Evolutionary conservation across 1,140 invertebrate species (phyloP).

Genomic region (Heterodera schachtii): DNA sequence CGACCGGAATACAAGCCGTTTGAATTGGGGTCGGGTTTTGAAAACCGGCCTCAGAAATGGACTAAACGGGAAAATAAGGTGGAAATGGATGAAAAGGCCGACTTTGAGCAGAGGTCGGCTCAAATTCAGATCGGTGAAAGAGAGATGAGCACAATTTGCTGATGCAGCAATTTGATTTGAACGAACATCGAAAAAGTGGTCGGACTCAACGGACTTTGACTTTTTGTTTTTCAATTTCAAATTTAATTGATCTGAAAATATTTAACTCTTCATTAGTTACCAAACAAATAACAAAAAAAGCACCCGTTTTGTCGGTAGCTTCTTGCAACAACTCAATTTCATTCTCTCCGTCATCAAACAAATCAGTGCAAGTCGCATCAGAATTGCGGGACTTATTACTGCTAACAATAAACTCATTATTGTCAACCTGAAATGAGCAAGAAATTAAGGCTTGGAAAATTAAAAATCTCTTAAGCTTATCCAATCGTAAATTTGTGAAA

Average conservation of each 20-base stretch:
- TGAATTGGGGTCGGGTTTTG: slow-evolving; percentile 94
- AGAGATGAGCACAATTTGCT: slow-evolving; percentile 7
- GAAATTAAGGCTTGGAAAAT: too few relatives aligned
- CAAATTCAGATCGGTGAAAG: slow-evolving; percentile 62
- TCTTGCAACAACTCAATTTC: slow-evolving; percentile 10
- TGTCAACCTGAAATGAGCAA: too few relatives aligned
- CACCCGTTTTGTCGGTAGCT: neutral
- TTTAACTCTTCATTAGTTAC: neutral
- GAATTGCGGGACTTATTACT: neutral
- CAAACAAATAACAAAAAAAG: neutral
- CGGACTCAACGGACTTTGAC: neutral
- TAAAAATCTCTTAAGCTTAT: too few relatives aligned
- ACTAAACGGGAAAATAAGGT: slow-evolving; percentile 68
- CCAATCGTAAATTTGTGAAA: too few relatives aligned
- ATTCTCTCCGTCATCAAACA: neutral
- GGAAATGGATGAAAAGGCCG: neutral
- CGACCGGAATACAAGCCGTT: slow-evolving; percentile 87
- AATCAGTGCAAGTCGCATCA: neutral
- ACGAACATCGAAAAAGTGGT: neutral
- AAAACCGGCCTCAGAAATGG: slow-evolving; percentile 82
- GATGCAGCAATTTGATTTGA: neutral
- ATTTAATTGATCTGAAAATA: neutral
- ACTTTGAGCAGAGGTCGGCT: slow-evolving; percentile 64
- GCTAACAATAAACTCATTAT: too few relatives aligned
- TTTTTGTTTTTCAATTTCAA: neutral